A percentile compares a stretch with the other conserved stretches of the same genome.
Conservation (phyloP, 1,140 invertebrate genomes). For the Macrobrachium nipponense region DNA sequence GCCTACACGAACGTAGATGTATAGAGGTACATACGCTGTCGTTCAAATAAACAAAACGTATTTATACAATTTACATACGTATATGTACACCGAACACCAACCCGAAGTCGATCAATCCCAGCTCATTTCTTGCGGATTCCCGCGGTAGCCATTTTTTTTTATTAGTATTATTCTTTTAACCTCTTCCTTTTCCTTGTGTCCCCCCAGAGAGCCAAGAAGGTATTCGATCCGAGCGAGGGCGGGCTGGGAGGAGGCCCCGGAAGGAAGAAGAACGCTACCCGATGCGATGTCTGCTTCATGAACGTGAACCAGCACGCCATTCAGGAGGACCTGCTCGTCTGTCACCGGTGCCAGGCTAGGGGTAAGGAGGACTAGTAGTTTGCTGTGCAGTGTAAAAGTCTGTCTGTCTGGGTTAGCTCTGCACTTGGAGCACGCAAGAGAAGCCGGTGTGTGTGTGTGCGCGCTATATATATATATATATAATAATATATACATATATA, state of each 20-base stretch:
- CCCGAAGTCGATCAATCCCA: not conserved
- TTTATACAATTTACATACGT: too few relatives aligned
- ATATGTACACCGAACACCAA: not conserved
- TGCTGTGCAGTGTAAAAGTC: not conserved
- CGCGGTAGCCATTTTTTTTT: too few relatives aligned
- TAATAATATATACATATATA: not conserved
- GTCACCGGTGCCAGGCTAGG: constrained; percentile 52
- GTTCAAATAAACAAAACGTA: too few relatives aligned
- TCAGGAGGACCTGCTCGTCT: constrained; percentile 58
- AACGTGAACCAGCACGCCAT: constrained; percentile 24
- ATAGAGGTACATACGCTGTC: too few relatives aligned
- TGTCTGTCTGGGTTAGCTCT: not conserved
- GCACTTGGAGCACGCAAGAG: too few relatives aligned
- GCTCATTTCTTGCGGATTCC: not conserved
- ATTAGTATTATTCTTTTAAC: not conserved
- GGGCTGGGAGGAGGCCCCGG: constrained; percentile 3
- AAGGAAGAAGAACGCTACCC: constrained; percentile 15
- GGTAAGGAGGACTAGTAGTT: constrained; percentile 33
- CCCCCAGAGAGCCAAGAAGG: constrained; percentile 49
- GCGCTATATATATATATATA: not conserved
- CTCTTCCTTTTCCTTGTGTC: too few relatives aligned
- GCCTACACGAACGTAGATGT: too few relatives aligned
- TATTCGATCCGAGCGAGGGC: constrained; percentile 54
- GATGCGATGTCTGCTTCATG: constrained; percentile 49
- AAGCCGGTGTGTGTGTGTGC: not conserved